phyloP scores from a whole-genome alignment of 1,140 invertebrate species.

The Pogonomyrmex barbatus region DNA sequence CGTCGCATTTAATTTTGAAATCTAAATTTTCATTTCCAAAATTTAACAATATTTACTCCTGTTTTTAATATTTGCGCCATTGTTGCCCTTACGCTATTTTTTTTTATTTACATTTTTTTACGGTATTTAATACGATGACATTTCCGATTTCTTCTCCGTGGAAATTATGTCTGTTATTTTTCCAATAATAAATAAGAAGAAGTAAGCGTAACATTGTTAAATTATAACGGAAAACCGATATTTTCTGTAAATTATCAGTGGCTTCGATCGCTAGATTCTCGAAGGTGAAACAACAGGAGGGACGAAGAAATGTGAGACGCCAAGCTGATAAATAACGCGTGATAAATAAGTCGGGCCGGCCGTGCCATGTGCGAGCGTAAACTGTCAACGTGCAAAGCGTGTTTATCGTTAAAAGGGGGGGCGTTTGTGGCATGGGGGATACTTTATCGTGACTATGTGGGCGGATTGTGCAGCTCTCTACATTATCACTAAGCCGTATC shows the following conservation, averaged over 20 bases:
- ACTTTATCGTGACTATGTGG: conserved; percentile 79
- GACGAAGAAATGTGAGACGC: conserved; percentile 65
- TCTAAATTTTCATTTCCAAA: too few species aligned
- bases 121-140: not conserved
- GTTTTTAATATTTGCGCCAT: too few species aligned
- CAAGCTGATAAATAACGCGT: conserved; percentile 73
- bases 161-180: not conserved
- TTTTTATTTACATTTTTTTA: too few species aligned
- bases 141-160: not conserved
- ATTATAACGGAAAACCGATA: not conserved
- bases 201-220: conserved; percentile 2
- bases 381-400: conserved; percentile 73
- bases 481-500: conserved; percentile 73
- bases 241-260: conserved; percentile 10
- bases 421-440: conserved; percentile 69
- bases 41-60: too few species aligned
- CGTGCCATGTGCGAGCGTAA: conserved; percentile 65
- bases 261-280: conserved; percentile 16
- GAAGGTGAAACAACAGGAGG: conserved; percentile 26
- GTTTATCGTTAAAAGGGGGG: conserved; percentile 74
- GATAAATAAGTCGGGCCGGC: conserved; percentile 45
- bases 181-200: not conserved
- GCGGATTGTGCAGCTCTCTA: conserved; percentile 77
- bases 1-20: too few species aligned
- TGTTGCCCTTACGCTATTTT: not conserved